phyloP scores from a whole-genome alignment of 2,888 invertebrate genomes.

The Orthonevra nobilis region DNA sequence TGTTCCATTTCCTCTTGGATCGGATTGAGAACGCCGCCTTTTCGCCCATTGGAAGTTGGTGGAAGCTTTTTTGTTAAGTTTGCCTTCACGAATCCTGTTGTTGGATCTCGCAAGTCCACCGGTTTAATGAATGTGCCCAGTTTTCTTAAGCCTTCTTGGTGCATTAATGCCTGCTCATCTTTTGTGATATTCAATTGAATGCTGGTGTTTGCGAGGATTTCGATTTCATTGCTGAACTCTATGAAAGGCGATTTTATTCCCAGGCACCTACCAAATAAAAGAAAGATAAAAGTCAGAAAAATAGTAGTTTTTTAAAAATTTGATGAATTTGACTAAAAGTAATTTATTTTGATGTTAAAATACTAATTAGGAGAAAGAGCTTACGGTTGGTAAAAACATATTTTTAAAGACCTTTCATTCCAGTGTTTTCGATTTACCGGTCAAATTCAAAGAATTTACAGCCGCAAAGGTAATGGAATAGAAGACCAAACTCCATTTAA shows the following conservation, averaged over 20 bases:
- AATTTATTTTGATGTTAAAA: no score
- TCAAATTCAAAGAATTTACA: no score
- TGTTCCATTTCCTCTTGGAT: constrained; percentile 79
- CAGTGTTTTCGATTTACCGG: no score
- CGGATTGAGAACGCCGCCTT: constrained; percentile 74
- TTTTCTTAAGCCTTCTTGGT: constrained; percentile 78
- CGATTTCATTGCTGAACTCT: constrained; percentile 78
- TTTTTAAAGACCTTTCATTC: no score
- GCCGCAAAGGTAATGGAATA: no score
- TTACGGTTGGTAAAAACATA: no score
- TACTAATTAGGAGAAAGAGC: no score
- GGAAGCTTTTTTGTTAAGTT: constrained; percentile 77
- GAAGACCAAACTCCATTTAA: no score
- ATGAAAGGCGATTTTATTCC: constrained; percentile 80
- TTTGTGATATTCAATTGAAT: constrained; percentile 79
- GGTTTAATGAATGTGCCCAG: constrained; percentile 79
- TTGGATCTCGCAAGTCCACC: constrained; percentile 78
- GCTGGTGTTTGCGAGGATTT: constrained; percentile 79
- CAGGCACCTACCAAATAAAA: constrained; percentile 75
- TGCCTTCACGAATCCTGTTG: constrained; percentile 78
- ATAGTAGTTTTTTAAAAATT: no score
- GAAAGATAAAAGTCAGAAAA: constrained; percentile 10
- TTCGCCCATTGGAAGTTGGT: constrained; percentile 71
- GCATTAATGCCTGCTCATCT: constrained; percentile 79
- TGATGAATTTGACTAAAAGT: no score